These are phyloP conservation scores for Tragelaphus oryx DNA, from an alignment of 2,797 vertebrate genomes.

Conservation along the genomic window DNA sequence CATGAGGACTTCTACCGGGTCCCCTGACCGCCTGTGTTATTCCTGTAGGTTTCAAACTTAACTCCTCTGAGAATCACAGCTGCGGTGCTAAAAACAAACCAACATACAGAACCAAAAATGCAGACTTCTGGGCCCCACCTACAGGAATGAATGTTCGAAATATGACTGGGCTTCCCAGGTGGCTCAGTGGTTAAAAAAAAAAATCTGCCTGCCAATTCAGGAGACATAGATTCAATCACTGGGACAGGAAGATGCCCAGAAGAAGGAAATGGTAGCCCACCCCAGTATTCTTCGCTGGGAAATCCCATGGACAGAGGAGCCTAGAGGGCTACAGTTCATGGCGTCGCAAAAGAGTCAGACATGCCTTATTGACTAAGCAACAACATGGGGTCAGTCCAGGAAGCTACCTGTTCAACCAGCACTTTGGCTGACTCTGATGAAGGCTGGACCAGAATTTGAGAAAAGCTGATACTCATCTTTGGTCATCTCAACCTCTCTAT, in stretches of 20 bases:
- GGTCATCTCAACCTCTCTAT: background rate
- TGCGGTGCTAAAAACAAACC: background rate
- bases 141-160: too few relatives aligned
- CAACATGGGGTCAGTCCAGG: background rate
- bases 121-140: background rate
- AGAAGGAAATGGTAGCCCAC: background rate
- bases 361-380: background rate
- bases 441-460: background rate
- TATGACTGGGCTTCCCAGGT: background rate
- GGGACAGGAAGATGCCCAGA: background rate
- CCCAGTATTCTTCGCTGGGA: background rate
- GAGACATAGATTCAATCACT: background rate
- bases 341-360: background rate
- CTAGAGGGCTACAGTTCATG: background rate
- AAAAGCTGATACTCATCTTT: background rate
- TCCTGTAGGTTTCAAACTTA: background rate
- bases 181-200: background rate
- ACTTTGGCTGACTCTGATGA: background rate
- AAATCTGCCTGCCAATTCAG: background rate
- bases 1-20: background rate
- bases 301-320: background rate
- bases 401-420: background rate
- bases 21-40: background rate
- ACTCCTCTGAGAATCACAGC: background rate
- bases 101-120: background rate